Percentiles rank a stretch among this genome's conserved stretches.
Conservation (phyloP, 2,113 vertebrate species). For the Oxyruncus cristatus region DNA sequence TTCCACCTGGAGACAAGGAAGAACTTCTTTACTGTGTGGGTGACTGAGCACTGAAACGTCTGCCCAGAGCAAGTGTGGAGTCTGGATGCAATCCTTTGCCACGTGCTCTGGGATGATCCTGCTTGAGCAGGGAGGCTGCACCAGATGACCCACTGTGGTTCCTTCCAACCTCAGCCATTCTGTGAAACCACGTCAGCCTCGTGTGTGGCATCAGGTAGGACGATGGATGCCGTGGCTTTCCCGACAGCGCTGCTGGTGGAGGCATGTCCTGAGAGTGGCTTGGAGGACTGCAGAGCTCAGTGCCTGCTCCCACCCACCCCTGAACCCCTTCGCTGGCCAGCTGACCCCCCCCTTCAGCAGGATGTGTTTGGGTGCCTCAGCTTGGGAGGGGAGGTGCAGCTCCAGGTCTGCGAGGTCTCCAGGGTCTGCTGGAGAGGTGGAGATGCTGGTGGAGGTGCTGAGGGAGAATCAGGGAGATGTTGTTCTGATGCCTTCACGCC, state of each 20-base stretch:
- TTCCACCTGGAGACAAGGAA: background rate
- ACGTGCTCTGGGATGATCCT: background rate
- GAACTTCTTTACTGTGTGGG: background rate
- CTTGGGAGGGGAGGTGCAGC: background rate
- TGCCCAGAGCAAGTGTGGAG: background rate
- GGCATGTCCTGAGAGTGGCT: background rate
- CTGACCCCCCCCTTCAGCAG: background rate
- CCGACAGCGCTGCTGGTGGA: accelerated
- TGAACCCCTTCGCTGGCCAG: background rate
- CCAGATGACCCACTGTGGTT: background rate
- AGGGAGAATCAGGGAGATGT: background rate
- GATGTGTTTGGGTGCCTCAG: background rate
- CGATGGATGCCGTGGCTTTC: background rate
- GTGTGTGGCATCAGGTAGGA: background rate
- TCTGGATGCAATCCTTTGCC: background rate
- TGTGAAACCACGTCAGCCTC: background rate
- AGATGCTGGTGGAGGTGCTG: background rate
- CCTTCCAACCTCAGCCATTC: background rate
- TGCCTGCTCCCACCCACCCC: accelerated
- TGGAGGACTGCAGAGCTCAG: background rate
- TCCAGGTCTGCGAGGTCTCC: background rate
- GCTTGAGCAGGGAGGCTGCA: background rate
- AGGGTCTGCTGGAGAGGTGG: background rate
- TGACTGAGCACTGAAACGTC: background rate
- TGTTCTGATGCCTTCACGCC: accelerated